phyloP scores from a whole-genome alignment of 2,888 invertebrate genomes.

The Leptinotarsa haldemani region DNA sequence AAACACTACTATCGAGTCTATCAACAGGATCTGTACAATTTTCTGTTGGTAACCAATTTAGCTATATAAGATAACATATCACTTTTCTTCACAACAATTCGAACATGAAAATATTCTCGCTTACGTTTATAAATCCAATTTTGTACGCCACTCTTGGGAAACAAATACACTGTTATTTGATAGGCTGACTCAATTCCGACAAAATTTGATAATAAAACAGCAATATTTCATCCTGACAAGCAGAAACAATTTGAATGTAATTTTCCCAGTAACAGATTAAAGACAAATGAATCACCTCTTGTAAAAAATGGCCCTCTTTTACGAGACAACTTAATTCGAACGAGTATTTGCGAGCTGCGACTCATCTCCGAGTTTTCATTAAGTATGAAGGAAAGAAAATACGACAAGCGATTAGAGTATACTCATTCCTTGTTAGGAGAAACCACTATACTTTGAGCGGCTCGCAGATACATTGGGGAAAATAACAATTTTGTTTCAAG shows the following conservation, averaged over 20 bases:
- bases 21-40: neutral
- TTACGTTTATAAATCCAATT: conserved; percentile 10
- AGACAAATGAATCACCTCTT: conserved; percentile 38
- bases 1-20: too few species aligned
- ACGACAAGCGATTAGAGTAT: conserved; percentile 26
- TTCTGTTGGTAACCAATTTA: neutral
- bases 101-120: neutral
- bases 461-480: neutral
- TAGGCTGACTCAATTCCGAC: conserved; percentile 13
- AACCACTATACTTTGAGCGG: neutral
- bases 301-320: conserved; percentile 40
- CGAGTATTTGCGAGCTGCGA: conserved; percentile 42
- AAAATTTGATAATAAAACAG: conserved; percentile 37
- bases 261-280: conserved; percentile 39
- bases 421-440: conserved; percentile 2
- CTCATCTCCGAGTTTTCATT: conserved; percentile 42
- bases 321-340: conserved; percentile 46
- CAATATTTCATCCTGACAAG: conserved; percentile 37
- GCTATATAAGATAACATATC: neutral
- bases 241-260: conserved; percentile 37
- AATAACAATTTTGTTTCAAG: neutral
- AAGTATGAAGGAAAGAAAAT: conserved; percentile 36
- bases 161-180: conserved; percentile 10
- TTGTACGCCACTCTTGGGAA: conserved; percentile 1
- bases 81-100: neutral